Evolutionary conservation across 2,113 vertebrate genomes (phyloP), one percentile per base, ranked within the genome.

Genomic region (Crypturellus undulatus): DNA sequence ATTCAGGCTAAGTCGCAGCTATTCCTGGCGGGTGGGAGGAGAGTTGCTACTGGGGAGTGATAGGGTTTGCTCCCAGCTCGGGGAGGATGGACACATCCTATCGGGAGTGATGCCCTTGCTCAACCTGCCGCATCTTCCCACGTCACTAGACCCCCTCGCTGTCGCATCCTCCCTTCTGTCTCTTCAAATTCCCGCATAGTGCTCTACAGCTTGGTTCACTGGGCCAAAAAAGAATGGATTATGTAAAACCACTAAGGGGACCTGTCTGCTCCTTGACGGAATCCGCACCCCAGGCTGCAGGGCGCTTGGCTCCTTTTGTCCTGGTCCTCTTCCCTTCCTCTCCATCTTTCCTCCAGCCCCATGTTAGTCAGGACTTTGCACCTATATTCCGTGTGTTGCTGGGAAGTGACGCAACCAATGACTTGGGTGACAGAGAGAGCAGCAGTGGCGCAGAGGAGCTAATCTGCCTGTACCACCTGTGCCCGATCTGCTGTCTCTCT

Each of bases 191-290:
- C 28, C 34, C 22, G 40, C 87, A 65, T 52, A 1, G 3, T 32
- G 38, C 52, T 58, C 19, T 43, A 45, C 38, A 40, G 32, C 34
- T 72, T 0, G 0, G 12, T 28, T 52, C 49, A 40, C 34, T 25
- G 20, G 49, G n/a, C 28, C 0, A 1, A 72, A 79, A 83, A 84
- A 1, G 47, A 0, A 0, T 5, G 21, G 42, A 59, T 69, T 69
- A 76, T 3, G 16, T 16, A 69, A 28, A 84, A 30, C 18, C 79
- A 18, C 47, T n/a, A 36, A 34, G 40, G 26, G 14, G 12, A 42
- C 63, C 63, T 64, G 17, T 5, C 34, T 67, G 12, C 84, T 4
- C 21, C 22, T 38, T 24, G 30, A 1, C 10, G 12, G 18, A 85
- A 85, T 51, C 14, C 0, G 0, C 62, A 71, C 24, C 56, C 26